phyloP scores from a whole-genome alignment of 2,113 vertebrate species.

The Tragelaphus strepsiceros region DNA sequence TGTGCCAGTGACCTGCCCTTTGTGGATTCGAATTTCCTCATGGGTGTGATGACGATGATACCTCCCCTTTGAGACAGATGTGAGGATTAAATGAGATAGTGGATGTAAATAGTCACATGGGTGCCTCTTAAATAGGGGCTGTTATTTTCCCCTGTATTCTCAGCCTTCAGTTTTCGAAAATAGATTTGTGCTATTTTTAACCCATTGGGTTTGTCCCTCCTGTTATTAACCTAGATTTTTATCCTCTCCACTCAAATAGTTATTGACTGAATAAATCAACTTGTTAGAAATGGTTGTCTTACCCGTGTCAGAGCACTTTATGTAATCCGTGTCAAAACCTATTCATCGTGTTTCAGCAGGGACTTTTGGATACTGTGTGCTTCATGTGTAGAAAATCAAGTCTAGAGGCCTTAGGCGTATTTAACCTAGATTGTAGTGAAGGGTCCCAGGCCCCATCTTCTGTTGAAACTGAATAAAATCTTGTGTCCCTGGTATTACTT shows the following conservation, averaged over 20 bases:
- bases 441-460: not conserved
- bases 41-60: not conserved
- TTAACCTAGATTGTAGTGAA: not conserved
- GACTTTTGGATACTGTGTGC: not conserved
- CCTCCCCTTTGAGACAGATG: too few species aligned
- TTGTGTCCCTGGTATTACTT: not conserved
- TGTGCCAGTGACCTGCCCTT: not conserved
- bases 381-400: not conserved
- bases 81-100: not conserved
- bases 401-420: not conserved
- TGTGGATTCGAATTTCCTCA: not conserved
- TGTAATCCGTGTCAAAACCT: not conserved
- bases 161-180: not conserved
- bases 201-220: not conserved
- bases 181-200: conserved; percentile 47
- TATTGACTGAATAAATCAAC: conserved; percentile 21
- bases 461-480: not conserved
- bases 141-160: not conserved
- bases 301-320: not conserved
- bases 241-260: not conserved
- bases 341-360: not conserved
- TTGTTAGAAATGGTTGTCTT: not conserved
- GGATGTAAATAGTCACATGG: not conserved
- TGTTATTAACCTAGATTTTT: conserved; percentile 39
- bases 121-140: not conserved